These are phyloP conservation scores for Hypolimnas misippus DNA, from an alignment of 2,888 invertebrate genomes.

Conservation along the genomic window DNA sequence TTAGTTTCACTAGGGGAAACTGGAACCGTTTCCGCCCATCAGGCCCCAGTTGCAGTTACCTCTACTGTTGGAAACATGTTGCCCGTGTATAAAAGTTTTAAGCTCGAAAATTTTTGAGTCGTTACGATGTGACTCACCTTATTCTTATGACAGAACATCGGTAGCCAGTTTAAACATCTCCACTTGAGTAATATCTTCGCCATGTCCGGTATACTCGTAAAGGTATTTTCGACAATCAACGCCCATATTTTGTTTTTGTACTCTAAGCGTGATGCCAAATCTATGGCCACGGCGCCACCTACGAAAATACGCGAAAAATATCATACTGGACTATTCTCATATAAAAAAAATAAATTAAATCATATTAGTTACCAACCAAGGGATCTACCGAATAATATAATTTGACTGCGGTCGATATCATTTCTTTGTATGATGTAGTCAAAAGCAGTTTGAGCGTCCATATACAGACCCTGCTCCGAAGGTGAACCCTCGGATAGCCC, in stretches of 20 bases:
- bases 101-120: too few relatives aligned
- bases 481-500: conserved; percentile 95
- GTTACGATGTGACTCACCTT: too few relatives aligned
- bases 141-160: conserved; percentile 94
- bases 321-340: not conserved
- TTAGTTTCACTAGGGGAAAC: too few relatives aligned
- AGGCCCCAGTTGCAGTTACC: too few relatives aligned
- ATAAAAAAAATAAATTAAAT: not conserved
- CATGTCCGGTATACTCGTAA: conserved; percentile 97
- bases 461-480: conserved; percentile 93
- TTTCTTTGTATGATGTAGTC: conserved; percentile 92
- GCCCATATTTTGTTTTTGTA: conserved; percentile 93
- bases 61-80: too few relatives aligned
- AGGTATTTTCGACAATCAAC: conserved; percentile 96
- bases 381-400: conserved; percentile 95
- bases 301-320: not conserved
- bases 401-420: conserved; percentile 93
- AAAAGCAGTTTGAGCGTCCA: conserved; percentile 94
- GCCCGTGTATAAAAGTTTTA: too few relatives aligned
- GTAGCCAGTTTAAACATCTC: conserved; percentile 89
- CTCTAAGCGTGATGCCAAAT: conserved; percentile 90
- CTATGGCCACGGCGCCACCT: conserved; percentile 97
- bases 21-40: too few relatives aligned
- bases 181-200: conserved; percentile 92
- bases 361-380: conserved; percentile 82